Base-by-base conservation (phyloP, 2,888 invertebrate species). In the Diadegma fenestrale region DNA sequence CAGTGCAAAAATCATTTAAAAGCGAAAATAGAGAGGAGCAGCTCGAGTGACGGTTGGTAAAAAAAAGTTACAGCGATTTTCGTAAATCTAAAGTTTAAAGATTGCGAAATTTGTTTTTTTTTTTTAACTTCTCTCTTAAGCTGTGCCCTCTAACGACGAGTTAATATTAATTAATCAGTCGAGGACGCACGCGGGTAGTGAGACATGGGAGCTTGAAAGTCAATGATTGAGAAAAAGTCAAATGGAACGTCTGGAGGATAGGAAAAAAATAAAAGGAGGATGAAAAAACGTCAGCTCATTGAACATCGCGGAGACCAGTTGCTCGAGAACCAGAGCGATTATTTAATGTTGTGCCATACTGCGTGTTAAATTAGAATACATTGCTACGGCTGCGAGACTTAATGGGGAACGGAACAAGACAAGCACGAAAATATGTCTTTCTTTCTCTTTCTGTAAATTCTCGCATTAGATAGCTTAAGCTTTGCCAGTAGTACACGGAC, bases 311-410 rank as follows among this genome's bases (percentile, higher is more conserved):
- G 64, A 82, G 90, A 91, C 90, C 91, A 91, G 91, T 91, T 90
- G 90, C 89, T 88, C 88, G 90, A 90, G 89, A 90, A 90, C 89
- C 88, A 91, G 89, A 90, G 88, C 91, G 91, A 91, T 92, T 92
- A 92, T 92, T 92, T 92, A 92, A 92, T 91, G 92, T 91, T 92
- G 92, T 86, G 88, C 87, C 58, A 26, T 26, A 89, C 88, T 91
- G 90, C 89, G 91, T 92, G 91, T 91, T 92, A 91, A 92, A 92
- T 92, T 92, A 90, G 92, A 92, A 92, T 91, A 91, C 91, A 92
- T 92, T 91, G 91, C 91, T 87, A 82, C 72, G 84, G 77, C 64
- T 83, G 75, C 71, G 76, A 41, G 72, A 61, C 43, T 80, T 80
- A 80, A 80, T 80, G 69, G 41, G 58, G 72, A 77, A 79, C 63